These are phyloP conservation scores for Silurus meridionalis DNA, from an alignment of 2,113 vertebrate species.

Conservation along the genomic window DNA sequence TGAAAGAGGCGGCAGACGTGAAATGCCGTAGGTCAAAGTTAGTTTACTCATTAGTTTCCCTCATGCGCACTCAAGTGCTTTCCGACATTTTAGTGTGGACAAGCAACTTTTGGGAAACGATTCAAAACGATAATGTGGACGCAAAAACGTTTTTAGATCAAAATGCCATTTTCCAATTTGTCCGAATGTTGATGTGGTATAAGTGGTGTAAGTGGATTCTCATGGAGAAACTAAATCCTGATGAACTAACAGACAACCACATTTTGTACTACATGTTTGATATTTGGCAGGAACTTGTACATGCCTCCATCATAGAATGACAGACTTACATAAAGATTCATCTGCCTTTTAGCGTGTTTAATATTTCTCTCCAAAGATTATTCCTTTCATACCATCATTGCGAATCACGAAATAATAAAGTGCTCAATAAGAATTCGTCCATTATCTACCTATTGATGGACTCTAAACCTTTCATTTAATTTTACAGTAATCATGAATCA, in stretches of 20 bases:
- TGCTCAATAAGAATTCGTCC: neutral
- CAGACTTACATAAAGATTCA: too few species aligned
- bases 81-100: neutral
- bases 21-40: too few species aligned
- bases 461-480: neutral
- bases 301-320: too few species aligned
- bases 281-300: neutral
- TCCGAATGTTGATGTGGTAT: neutral
- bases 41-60: too few species aligned
- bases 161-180: neutral
- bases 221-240: neutral
- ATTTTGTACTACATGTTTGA: neutral
- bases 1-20: too few species aligned
- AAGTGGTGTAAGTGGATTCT: neutral
- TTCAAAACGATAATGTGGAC: too few species aligned
- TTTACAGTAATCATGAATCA: neutral
- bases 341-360: neutral
- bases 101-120: too few species aligned
- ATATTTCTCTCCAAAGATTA: neutral
- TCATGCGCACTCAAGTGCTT: too few species aligned
- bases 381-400: neutral
- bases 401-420: neutral
- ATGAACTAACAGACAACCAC: neutral
- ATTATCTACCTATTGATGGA: neutral
- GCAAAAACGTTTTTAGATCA: too few species aligned